Percentiles rank a stretch among this genome's conserved stretches.
phyloP scores from a whole-genome alignment of 2,888 invertebrate genomes.

The Meiosimyza decipiens region DNA sequence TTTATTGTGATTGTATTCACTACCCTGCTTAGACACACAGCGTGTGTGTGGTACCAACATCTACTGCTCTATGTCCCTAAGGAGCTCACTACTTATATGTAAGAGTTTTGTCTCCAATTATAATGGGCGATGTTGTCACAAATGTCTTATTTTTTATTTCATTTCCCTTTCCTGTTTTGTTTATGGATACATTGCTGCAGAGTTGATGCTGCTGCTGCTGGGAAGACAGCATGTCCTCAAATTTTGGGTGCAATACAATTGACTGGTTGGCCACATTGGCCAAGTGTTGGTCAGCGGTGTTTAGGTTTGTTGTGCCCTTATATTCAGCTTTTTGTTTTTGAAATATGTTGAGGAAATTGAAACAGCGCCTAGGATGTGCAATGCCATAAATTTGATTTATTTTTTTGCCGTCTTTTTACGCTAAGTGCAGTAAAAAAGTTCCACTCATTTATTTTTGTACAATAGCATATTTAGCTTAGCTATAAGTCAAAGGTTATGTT shows the following conservation, averaged over 20 bases:
- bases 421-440: not conserved
- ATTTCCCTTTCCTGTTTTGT: constrained; percentile 28
- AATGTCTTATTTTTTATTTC: not conserved
- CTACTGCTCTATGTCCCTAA: no score
- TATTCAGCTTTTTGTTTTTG: not conserved
- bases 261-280: constrained; percentile 37
- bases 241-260: constrained; percentile 27
- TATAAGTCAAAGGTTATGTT: not conserved
- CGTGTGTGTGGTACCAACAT: not conserved
- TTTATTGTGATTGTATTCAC: not conserved
- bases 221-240: not conserved
- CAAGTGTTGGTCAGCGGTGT: constrained; percentile 15
- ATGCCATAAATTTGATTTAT: not conserved
- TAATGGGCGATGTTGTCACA: constrained; percentile 35
- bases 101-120: constrained; percentile 22
- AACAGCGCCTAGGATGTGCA: no score
- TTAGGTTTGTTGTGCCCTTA: not conserved
- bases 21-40: not conserved
- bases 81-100: no score
- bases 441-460: not conserved
- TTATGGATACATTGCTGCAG: not conserved
- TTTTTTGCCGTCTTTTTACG: not conserved
- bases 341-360: not conserved
- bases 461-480: not conserved
- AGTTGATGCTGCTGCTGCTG: not conserved